Conservation (phyloP, 2,888 invertebrate genomes). For the Automeris io region DNA sequence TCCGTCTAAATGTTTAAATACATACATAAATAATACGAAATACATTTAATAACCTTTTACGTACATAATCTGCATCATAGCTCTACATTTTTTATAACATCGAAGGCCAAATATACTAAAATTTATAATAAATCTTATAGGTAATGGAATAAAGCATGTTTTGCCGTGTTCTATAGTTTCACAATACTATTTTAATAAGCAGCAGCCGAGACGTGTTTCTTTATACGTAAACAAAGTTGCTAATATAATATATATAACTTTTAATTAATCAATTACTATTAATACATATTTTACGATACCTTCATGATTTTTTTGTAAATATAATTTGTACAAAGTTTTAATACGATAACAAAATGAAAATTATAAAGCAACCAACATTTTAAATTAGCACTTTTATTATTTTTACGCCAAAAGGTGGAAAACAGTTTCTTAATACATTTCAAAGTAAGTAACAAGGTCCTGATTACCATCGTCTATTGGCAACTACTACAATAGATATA, state of each 20-base stretch:
- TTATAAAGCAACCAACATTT: too few relatives aligned
- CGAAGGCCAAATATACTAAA: conserved; percentile 36
- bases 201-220: conserved; percentile 15
- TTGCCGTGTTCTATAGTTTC: conserved; percentile 16
- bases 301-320: neutral
- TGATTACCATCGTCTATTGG: too few relatives aligned
- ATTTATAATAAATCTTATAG: conserved; percentile 23
- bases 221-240: conserved; percentile 12
- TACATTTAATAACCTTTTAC: conserved; percentile 56
- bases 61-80: conserved; percentile 42
- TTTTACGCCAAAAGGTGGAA: too few relatives aligned
- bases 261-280: neutral
- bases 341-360: too few relatives aligned
- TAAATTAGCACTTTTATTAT: too few relatives aligned
- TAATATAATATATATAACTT: neutral
- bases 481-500: too few relatives aligned
- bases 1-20: conserved; percentile 20
- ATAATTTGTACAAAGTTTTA: neutral
- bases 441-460: too few relatives aligned
- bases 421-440: too few relatives aligned
- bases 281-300: too few relatives aligned
- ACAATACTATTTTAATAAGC: neutral
- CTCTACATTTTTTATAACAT: conserved; percentile 39
- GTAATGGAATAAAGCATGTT: conserved; percentile 32
- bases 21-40: conserved; percentile 31